Base-by-base conservation (phyloP, 2,888 invertebrate genomes). In the Philonicus albiceps region DNA sequence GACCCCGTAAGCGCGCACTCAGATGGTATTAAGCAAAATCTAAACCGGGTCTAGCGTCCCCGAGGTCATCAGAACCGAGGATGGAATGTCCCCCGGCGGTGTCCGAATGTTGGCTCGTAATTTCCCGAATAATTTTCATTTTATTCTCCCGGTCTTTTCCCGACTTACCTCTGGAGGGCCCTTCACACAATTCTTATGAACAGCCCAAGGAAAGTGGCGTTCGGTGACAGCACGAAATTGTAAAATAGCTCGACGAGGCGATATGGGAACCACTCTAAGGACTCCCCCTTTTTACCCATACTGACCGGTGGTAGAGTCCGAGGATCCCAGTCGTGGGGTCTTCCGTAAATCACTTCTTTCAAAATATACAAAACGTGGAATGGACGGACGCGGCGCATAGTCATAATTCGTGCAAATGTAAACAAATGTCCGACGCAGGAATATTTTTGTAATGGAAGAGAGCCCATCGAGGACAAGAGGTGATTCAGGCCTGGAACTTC, bases 351-450 rank as follows among this genome's bases (percentile, higher is more conserved):
- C 81, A 81, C 34, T 55, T 81, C 81, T 81, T 81, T 81, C 64
- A 81, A 64, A 81, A 81, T 34, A 81, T 55, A 55, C 81, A 84
- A 84, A 84, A 84, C 40, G 84, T 84, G 73, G 30, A 73, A 40
- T 40, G 64, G 34, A 43, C 7, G 73, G 73, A 73, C 73, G 73
- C 34, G 30, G 73, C 73, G 34, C 30, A 40, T 27, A 84, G 84
- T 84, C 72, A 84, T 84, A 84, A 84, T 84, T 84, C 84, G 84
- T 73, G 84, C 27, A 84, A 84, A 84, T 84, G 73, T 84, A 84
- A 84, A 84, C 84, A 84, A 84, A 84, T 84, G 84, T 84, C 84
- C 73, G 73, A 73, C 73, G 73, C 84, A 84, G 84, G 40, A 55
- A 73, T 73, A 73, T 72, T 84, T 84, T 31, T 19, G 84, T 73